Percentiles rank a stretch among this genome's conserved stretches.
Evolutionary conservation across 2,888 invertebrate genomes (phyloP).

Genomic region (Orgyia antiqua): DNA sequence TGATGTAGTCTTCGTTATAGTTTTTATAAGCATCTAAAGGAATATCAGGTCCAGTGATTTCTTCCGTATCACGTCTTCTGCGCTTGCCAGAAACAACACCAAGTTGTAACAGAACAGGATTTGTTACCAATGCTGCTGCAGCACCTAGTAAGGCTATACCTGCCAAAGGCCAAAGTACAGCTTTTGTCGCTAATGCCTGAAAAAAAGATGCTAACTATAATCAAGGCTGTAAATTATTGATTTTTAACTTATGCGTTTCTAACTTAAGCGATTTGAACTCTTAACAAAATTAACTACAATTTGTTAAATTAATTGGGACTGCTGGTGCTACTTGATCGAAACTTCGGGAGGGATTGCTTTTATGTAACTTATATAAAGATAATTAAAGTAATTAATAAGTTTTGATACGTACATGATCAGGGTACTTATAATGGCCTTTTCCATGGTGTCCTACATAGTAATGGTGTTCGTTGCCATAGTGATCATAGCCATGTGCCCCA

Average conservation of each 20-base stretch:
- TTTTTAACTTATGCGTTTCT: too few species aligned
- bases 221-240: too few species aligned
- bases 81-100: slow-evolving; percentile 83
- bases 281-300: too few species aligned
- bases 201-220: too few species aligned
- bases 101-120: slow-evolving; percentile 87
- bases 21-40: slow-evolving; percentile 20
- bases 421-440: slow-evolving; percentile 44
- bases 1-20: slow-evolving; percentile 13
- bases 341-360: too few species aligned
- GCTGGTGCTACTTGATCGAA: not conserved
- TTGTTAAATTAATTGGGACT: too few species aligned
- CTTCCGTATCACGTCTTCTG: slow-evolving; percentile 67
- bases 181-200: slow-evolving; percentile 80
- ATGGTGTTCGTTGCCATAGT: slow-evolving; percentile 25
- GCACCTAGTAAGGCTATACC: slow-evolving; percentile 89
- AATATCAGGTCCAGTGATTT: slow-evolving; percentile 28
- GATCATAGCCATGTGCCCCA: slow-evolving; percentile 17
- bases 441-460: slow-evolving; percentile 30
- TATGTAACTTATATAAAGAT: too few species aligned
- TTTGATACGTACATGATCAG: slow-evolving; percentile 51
- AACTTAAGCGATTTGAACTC: too few species aligned
- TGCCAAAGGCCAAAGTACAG: slow-evolving; percentile 84
- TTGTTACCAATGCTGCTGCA: slow-evolving; percentile 86
- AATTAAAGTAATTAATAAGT: too few species aligned